These are phyloP conservation scores for Neotoxoptera formosana DNA, from an alignment of 1,140 invertebrate genomes.

Conservation along the genomic window DNA sequence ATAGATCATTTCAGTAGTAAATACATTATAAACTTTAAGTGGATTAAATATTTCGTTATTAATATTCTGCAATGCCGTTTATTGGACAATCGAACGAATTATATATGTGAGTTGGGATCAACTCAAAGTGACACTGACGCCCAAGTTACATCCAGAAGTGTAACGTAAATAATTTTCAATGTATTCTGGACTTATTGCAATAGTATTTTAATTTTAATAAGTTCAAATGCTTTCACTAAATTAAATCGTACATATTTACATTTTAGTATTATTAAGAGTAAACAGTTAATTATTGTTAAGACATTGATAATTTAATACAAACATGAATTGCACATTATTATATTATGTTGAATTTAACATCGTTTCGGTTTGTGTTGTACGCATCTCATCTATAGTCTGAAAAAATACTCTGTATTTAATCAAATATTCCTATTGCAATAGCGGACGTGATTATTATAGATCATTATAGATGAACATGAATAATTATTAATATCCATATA, in stretches of 20 bases:
- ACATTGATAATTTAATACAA: neutral
- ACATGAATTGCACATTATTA: neutral
- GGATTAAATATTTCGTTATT: neutral
- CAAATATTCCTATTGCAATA: too few relatives aligned
- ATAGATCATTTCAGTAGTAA: neutral
- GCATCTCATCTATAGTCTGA: too few relatives aligned
- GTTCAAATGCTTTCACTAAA: neutral
- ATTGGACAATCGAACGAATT: neutral
- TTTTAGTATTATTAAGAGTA: neutral
- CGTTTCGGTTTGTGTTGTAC: neutral
- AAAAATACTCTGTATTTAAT: neutral
- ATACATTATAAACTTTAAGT: conserved; percentile 8
- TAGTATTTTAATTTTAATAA: neutral
- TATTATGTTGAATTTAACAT: neutral
- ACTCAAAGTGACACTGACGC: neutral
- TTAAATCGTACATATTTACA: neutral
- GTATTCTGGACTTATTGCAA: neutral
- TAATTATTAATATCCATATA: too few relatives aligned
- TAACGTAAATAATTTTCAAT: neutral
- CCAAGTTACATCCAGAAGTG: neutral
- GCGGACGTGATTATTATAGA: too few relatives aligned
- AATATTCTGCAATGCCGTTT: neutral
- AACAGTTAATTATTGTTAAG: neutral
- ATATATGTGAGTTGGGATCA: neutral
- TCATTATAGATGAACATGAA: too few relatives aligned